Base-by-base conservation (phyloP, 2,888 invertebrate species). In the Lysandra coridon region DNA sequence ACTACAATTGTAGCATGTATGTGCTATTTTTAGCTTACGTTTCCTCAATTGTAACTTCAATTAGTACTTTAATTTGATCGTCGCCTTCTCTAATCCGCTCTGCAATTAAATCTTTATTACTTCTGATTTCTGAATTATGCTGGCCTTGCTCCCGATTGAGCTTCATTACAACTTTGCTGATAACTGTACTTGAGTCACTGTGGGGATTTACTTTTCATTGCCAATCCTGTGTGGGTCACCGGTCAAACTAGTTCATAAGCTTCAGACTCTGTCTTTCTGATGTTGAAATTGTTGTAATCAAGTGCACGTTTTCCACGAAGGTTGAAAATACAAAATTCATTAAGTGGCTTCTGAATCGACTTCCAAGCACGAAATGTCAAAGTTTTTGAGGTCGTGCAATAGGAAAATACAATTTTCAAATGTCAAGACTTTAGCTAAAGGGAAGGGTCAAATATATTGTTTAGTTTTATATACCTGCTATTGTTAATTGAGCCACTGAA, bases 361-460 rank as follows among this genome's bases (percentile, higher is more conserved):
- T 33, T 69, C 69, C 62, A 30, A 73, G 78, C 83, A 82, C 80
- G 83, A 83, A 83, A 83, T 81, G 82, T 81, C 82, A 83, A 75
- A 74, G 80, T 80, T 79, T 81, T 77, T 57, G 73, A 82, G 81
- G 80, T 80, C 80, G 80, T 74, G 80, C 80, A 80, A 80, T 79
- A 80, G 79, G 82, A 81, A 81, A 76, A 79, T 80, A 69, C 37
- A 33, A 79, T 78, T 78, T 73, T 80, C 78, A 82, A 83, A 83
- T 83, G 83, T 83, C 83, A 83, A 80, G 81, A 79, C 78, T 62
- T 44, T 57, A 73, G 57, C 73, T 53, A 77, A 80, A 78, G 75
- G 78, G 53, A 78, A 79, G 79, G 80, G 78, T 80, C 78, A 57
- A 69, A 77, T 76, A 76, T 44, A 7, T 78, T 78, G n/a, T 17